Base-by-base conservation (phyloP, 2,888 invertebrate genomes). In the Cheiracanthium punctorium region DNA sequence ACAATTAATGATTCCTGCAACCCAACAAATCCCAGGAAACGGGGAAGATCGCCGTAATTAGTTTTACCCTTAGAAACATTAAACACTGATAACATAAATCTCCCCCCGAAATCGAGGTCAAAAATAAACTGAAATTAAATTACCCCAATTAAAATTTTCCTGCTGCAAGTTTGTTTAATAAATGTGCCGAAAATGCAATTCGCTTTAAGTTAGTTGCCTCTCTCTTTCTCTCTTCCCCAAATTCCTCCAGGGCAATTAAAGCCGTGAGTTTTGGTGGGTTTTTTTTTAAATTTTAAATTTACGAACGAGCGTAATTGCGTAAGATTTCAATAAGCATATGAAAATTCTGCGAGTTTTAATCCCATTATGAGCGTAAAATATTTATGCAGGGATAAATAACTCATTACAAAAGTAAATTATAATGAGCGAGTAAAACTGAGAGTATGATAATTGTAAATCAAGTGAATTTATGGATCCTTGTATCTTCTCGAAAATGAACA, bases 61-160 rank as follows among this genome's bases (percentile, higher is more conserved):
- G 58, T 58, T 58, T 58, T 58, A 24, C 58, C 58, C 58, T 20
- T 58, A 58, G 24, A 58, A 58, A 58, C 58, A 58, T 58, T 58
- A 58, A 58, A 58, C 58, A 58, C 58, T 58, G 58, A 58, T 58
- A 58, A 24, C 58, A 58, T 58, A 58, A 58, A 58, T 58, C 58
- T 58, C 58, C 17, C 58, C 17, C 58, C 5, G 58, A 58, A 58
- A 58, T 58, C 58, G 58, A 58, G 58, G 58, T 58, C 58, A 58
- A 41, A 72, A 74, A 79, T 79, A 84, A 84, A 84, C 84, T 84
- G 73, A 84, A 84, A 84, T 84, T 84, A 84, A 84, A 84, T 84
- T 84, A 84, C 84, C 69, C 69, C 84, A 84, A 84, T 84, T 84
- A 84, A 84, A 84, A 84, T 84, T 84, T 84, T 41, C 79, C 67